These are phyloP conservation scores for Synergus umbraculus DNA, from an alignment of 2,888 invertebrate species.

Conservation along the genomic window DNA sequence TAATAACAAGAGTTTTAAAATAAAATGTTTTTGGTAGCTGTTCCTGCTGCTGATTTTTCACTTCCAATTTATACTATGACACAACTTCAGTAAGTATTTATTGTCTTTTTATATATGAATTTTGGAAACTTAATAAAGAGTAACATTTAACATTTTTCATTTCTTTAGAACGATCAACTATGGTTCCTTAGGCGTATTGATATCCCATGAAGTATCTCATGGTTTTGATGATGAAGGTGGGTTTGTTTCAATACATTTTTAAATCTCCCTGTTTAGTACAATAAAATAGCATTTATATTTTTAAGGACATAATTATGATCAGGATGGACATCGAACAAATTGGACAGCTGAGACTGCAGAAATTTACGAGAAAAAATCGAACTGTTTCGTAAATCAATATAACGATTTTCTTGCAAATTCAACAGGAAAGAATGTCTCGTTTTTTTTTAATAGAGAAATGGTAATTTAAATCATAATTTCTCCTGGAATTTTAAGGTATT, in stretches of 20 bases:
- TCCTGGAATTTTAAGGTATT: too few species aligned
- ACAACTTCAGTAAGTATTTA: not conserved
- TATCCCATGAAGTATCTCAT: constrained; percentile 1
- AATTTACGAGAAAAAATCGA: not conserved
- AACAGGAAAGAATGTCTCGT: not conserved
- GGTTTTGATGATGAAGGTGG: not conserved
- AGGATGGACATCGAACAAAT: not conserved
- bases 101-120: not conserved
- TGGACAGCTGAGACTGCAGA: not conserved
- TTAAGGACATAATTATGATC: too few species aligned
- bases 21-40: not conserved
- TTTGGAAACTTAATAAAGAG: not conserved
- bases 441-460: not conserved
- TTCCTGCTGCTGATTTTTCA: not conserved
- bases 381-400: constrained; percentile 24
- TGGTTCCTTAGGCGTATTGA: not conserved
- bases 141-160: not conserved
- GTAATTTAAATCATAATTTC: not conserved
- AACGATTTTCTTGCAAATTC: not conserved
- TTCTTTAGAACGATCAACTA: constrained; percentile 3
- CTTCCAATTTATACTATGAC: not conserved
- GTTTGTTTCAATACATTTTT: not conserved
- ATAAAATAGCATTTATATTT: not conserved
- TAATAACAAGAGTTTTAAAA: not conserved
- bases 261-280: too few species aligned